Evolutionary conservation across 2,888 invertebrate genomes (phyloP), one percentile per base, ranked within the genome.

Genomic region (Pheosia tremula): DNA sequence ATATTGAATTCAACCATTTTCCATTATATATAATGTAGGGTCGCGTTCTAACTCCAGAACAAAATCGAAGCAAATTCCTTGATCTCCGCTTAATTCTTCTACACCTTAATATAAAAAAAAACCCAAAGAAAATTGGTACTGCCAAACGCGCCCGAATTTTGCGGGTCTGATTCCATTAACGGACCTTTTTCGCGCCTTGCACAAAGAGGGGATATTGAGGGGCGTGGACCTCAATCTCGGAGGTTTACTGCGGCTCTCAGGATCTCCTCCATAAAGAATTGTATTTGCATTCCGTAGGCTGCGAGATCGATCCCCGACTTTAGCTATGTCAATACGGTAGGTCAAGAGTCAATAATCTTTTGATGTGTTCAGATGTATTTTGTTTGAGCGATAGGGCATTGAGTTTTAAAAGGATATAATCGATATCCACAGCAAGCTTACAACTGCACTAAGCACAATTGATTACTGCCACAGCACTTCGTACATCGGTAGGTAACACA

Each of bases 161-260:
- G 74, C 64, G 64, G 75, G 74, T 65, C 80, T 89, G 86, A 90
- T 91, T 89, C 91, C 88, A 92, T 92, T 92, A 92, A 83, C 85
- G 79, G 82, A 82, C 86, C 86, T 84, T 86, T 84, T 78, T 83
- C 82, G 79, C 81, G 76, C 77, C 73, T 67, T 71, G 77, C 82
- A 87, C 89, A 90, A 90, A 90, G 84, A 78, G 77, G 81, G 81
- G 84, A 85, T 86, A 86, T 88, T 83, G 85, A 80, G 81, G 84
- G 78, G 65, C 71, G 78, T 78, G 76, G 77, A 79, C 81, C 81
- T 81, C 87, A 86, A 88, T 87, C 87, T 81, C 82, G 68, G 72
- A 79, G 85, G 82, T 82, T 85, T 84, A 83, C 80, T 79, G 79
- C 79, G 66, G 69, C 70, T 74, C 79, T 76, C 68, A 76, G 74